Conservation (phyloP, 2,113 vertebrate genomes). For the Microcebus tavaratra region DNA sequence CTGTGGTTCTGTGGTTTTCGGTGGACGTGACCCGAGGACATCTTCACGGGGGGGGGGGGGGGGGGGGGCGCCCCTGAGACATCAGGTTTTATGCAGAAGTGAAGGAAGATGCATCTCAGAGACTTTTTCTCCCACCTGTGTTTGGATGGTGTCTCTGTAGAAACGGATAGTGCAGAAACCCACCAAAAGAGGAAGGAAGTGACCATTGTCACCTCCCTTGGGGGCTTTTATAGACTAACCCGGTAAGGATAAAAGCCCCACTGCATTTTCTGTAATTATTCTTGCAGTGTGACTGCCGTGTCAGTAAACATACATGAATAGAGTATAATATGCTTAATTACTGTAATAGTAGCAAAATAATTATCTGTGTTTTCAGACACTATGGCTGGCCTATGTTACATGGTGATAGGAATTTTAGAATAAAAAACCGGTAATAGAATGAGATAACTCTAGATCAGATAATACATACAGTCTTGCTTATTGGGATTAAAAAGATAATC, state of each 20-base stretch:
- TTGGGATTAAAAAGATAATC: not conserved
- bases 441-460: too few relatives aligned
- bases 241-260: accelerated
- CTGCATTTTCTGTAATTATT: not conserved
- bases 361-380: not conserved
- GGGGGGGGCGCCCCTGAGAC: not conserved
- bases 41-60: accelerated
- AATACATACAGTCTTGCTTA: not conserved
- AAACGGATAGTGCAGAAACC: accelerated
- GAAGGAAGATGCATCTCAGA: not conserved
- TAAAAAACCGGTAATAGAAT: not conserved
- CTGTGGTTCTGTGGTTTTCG: not conserved
- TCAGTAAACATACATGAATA: accelerated
- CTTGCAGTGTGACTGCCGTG: accelerated
- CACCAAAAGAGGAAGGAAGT: accelerated
- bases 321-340: too few relatives aligned
- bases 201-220: accelerated
- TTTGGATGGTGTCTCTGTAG: accelerated
- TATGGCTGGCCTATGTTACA: accelerated
- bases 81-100: accelerated
- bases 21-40: accelerated
- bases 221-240: not conserved
- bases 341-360: not conserved
- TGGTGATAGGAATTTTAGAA: not conserved
- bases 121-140: accelerated